phyloP scores from a whole-genome alignment of 1,140 invertebrate genomes.

The Neodiprion lecontei region DNA sequence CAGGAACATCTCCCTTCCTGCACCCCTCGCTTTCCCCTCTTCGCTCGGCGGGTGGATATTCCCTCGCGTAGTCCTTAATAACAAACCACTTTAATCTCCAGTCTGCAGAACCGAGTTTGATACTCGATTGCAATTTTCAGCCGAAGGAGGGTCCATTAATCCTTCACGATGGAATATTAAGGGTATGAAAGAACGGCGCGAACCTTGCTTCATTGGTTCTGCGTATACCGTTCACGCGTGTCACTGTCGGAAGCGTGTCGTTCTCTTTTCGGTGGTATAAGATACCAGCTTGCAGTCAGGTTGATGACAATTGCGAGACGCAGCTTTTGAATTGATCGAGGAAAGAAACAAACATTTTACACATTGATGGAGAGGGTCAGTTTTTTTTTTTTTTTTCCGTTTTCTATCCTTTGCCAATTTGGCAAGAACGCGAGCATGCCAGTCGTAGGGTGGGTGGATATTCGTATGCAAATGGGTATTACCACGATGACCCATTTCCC shows the following conservation, averaged over 20 bases:
- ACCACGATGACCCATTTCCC: background rate
- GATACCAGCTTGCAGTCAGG: no score
- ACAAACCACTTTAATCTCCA: slow-evolving; percentile 40
- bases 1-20: no score
- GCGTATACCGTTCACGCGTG: background rate
- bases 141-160: slow-evolving; percentile 31
- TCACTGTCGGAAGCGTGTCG: no score
- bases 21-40: slow-evolving; percentile 22
- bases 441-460: background rate
- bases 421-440: background rate
- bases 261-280: no score
- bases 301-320: no score
- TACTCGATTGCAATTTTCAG: slow-evolving; percentile 25
- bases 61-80: slow-evolving; percentile 38
- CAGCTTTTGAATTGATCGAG: no score
- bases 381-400: slow-evolving; percentile 8
- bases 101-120: slow-evolving; percentile 25
- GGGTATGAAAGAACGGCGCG: background rate
- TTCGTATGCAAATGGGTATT: background rate
- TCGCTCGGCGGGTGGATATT: slow-evolving; percentile 19
- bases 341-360: no score
- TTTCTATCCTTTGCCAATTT: background rate
- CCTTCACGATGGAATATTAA: background rate
- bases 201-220: background rate
- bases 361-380: slow-evolving; percentile 22